Evolutionary conservation across 2,113 vertebrate genomes (phyloP), one percentile per base, ranked within the genome.

Genomic region (Hemicordylus capensis): DNA sequence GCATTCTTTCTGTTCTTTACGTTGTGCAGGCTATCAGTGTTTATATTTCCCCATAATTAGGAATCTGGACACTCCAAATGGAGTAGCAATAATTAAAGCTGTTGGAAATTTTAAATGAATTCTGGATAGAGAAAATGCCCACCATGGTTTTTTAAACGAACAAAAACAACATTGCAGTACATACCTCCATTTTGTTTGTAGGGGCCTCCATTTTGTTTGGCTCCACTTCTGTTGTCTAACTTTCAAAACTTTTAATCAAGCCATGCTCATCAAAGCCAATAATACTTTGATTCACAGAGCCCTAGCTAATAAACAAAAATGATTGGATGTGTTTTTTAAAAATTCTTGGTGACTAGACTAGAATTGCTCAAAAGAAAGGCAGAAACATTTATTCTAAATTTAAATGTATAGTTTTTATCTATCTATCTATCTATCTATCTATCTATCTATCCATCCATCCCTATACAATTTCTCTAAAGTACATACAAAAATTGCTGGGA

Each of bases 321-420:
- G 12, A 10, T 22, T 24, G 24, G 39, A 5, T 61, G 31, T 31
- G 46, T 61, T 82, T 81, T 54, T 56, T 37, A 31, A 20, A 20
- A 11, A 77, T 59, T 26, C 4, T 77, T 59, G 59, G 54, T 77
- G 76, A 14, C 24, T 24, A 42, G 24, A n/a, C n/a, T n/a, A n/a
- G 17, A 31, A 48, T 37, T 64, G n/a, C 24, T 46, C 19, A 39
- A 67, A 56, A 31, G 26, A 76, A 3, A 59, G 10, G 8, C 9
- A 66, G 73, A 76, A 3, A 39, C 66, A 19, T 42, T 56, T 67
- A 54, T 17, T 37, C 34, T 34, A 67, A 46, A 34, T 75, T 37
- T 85, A 86, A 92, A 89, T 86, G 66, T 51, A 72, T 34, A 51
- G 54, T 2, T 42, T 51, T 20, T 5, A 10, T 34, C 31, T 76